phyloP scores from a whole-genome alignment of 2,888 invertebrate genomes.

The Tetanocera ferruginea region DNA sequence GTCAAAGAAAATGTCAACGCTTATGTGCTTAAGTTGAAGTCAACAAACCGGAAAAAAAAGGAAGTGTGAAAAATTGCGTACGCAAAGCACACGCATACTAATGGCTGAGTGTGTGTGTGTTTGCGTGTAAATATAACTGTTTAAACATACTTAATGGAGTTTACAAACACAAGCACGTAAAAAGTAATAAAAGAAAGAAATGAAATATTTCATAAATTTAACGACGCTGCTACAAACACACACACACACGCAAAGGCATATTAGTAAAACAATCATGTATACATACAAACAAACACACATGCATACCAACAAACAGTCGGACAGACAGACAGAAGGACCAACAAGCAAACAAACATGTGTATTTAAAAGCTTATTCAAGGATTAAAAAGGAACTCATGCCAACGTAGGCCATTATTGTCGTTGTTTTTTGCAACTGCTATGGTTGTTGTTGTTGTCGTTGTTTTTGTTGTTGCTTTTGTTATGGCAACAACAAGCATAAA shows the following conservation, averaged over 20 bases:
- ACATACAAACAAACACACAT: neutral
- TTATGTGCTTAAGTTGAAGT: neutral
- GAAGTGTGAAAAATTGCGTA: neutral
- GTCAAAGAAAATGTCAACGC: neutral
- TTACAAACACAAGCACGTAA: neutral
- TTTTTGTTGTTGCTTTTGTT: conserved; percentile 13
- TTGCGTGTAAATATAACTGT: no score
- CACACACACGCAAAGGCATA: no score
- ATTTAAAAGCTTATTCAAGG: conserved; percentile 34
- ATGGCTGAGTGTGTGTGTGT: no score
- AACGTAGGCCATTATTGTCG: neutral
- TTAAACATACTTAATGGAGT: neutral
- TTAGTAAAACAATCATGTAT: no score
- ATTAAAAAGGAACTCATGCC: conserved; percentile 18
- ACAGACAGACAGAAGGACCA: neutral
- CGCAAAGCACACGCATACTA: no score
- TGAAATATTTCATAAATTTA: neutral
- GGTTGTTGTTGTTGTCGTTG: neutral
- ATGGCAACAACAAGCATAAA: conserved; percentile 2
- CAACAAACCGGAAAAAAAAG: neutral
- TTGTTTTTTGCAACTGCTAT: neutral
- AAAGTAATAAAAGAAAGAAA: neutral
- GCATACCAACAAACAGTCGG: neutral
- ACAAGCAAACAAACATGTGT: conserved; percentile 27
- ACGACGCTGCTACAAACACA: neutral